Evolutionary conservation across 2,113 vertebrate genomes (phyloP), one percentile per base, ranked within the genome.

Genomic region (Stictonetta naevosa): DNA sequence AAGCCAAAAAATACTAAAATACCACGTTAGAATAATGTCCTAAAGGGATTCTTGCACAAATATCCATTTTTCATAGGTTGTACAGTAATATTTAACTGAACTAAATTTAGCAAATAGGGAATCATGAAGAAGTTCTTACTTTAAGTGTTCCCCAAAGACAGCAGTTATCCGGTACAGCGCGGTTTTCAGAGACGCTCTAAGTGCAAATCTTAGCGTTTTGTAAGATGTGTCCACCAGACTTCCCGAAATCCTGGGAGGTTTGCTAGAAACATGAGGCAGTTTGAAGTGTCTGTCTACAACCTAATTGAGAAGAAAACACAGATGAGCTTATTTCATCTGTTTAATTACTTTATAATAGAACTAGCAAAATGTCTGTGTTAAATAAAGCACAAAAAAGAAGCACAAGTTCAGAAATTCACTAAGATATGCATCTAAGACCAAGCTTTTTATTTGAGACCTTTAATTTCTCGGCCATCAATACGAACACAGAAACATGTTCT

Each of bases 221-320:
- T 99, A 99, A 19, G 98, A 98, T 3, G 98, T 98, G 88, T 99
- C 99, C 91, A 98, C 98, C 96, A 99, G 97, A 90, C 98, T 98
- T 92, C 97, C 98, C 66, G 97, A 95, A 18, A 86, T 94, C 87
- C 98, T 98, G 34, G 98, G 90, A 4, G 99, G 98, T 66, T 99
- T 99, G 94, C 99, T 99, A 74, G 99, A 99, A 77, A 98, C 99
- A 17, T 99, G 99, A 81, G 99, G 99, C 93, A 99, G 98, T 93
- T 99, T 99, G 96, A 99, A 99, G 96, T 99, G 98, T n/a, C 99
- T 98, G 91, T 99, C 99, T 4, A 99, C 98, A 4, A 99, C 99
- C 99, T 99, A 96, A 95, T 63, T 38, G 76, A 66, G 81, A 90
- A 76, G 11, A 48, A 94, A 86, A 62, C n/a, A n/a, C 3, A 60